Percentiles rank a stretch among this genome's conserved stretches.
These are phyloP conservation scores for Darevskia mixta DNA, from an alignment of 2,797 vertebrate species.

Conservation along the genomic window DNA sequence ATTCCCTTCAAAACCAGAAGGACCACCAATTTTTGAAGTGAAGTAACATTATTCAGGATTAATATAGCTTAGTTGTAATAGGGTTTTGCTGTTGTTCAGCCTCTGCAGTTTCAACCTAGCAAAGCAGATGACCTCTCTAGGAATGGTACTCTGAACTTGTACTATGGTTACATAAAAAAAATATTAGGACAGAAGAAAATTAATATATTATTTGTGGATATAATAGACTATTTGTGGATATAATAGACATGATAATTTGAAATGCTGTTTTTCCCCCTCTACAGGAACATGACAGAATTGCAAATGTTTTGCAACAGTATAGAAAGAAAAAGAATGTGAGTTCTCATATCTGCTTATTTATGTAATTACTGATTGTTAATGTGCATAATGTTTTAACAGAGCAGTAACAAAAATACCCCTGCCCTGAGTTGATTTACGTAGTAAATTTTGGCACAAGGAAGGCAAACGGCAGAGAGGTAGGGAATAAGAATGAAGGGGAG, in stretches of 20 bases:
- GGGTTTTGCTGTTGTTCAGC: not conserved
- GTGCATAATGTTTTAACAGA: not conserved
- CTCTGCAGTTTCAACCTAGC: not conserved
- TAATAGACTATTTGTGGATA: too few species aligned
- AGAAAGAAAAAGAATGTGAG: constrained; percentile 95
- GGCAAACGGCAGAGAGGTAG: not conserved
- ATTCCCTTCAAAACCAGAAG: not conserved
- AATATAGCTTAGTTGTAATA: not conserved
- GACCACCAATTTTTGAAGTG: not conserved
- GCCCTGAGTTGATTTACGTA: too few species aligned
- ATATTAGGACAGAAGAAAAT: not conserved
- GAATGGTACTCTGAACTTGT: not conserved
- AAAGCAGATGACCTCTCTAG: not conserved
- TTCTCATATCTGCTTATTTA: constrained; percentile 15
- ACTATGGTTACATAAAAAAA: not conserved
- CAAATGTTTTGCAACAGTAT: constrained; percentile 91
- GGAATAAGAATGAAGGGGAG: not conserved
- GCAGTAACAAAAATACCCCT: not conserved
- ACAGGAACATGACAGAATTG: constrained; percentile 92
- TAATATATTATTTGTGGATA: not conserved
- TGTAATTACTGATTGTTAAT: not conserved
- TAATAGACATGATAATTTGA: not conserved
- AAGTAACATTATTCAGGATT: not conserved
- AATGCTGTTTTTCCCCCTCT: constrained; percentile 4
- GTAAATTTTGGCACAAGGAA: not conserved